Evolutionary conservation across 2,113 vertebrate genomes (phyloP).

Genomic region (Maccullochella peelii): DNA sequence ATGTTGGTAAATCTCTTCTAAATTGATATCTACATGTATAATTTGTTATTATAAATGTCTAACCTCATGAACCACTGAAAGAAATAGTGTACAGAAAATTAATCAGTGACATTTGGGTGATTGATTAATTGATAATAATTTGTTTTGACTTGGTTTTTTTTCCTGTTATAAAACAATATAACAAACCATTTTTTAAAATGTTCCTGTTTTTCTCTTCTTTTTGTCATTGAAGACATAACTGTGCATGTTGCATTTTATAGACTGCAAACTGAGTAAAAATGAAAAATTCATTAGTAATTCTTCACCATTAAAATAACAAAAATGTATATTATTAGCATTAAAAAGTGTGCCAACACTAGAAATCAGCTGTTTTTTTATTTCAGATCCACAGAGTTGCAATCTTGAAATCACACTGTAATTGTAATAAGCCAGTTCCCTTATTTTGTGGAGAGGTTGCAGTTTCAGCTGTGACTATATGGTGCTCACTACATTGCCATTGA

Average conservation of each 20-base stretch:
- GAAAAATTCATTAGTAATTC: not conserved
- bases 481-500: constrained; percentile 8
- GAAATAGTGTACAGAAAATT: not conserved
- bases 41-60: not conserved
- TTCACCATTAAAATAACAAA: too few species aligned
- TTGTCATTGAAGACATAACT: not conserved
- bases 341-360: not conserved
- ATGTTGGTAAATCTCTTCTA: not conserved
- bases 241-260: not conserved
- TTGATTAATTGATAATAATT: not conserved
- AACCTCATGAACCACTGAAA: not conserved
- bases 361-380: not conserved
- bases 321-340: not conserved
- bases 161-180: not conserved
- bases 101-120: not conserved
- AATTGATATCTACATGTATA: not conserved
- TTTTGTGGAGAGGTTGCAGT: not conserved
- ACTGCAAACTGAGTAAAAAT: not conserved
- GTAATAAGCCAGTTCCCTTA: not conserved
- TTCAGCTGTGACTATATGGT: constrained; percentile 11
- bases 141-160: not conserved
- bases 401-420: not conserved
- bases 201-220: not conserved
- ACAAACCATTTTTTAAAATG: not conserved
- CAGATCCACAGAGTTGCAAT: not conserved